Percentiles rank a stretch among this genome's conserved stretches.
Evolutionary conservation across 2,797 vertebrate genomes (phyloP).

Genomic region (Carduelis carduelis): DNA sequence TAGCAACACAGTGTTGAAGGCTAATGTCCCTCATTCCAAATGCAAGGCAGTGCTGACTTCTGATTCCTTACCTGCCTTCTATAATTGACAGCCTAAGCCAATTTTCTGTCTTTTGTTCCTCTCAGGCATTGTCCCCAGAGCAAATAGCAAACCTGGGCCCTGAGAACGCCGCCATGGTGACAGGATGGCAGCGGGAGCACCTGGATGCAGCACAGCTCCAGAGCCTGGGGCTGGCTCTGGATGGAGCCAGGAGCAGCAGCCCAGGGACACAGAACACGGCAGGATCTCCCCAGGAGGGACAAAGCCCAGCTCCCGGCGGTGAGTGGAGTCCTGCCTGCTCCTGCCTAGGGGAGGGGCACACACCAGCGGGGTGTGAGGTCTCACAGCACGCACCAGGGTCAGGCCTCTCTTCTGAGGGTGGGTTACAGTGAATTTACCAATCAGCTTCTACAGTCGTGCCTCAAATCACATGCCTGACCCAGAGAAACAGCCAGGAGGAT

Average conservation of each 20-base stretch:
- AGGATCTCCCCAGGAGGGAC: neutral
- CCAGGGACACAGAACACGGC: neutral
- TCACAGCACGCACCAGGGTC: neutral
- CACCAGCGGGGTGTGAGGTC: neutral
- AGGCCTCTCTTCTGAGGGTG: neutral
- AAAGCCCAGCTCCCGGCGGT: neutral
- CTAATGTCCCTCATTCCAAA: neutral
- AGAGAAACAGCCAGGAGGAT: neutral
- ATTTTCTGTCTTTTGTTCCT: neutral
- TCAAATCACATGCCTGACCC: neutral
- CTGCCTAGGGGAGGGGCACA: neutral
- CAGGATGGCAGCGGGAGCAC: constrained; percentile 49
- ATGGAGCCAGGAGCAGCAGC: constrained; percentile 62
- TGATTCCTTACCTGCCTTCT: neutral
- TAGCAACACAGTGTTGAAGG: neutral
- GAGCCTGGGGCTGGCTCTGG: constrained; percentile 72
- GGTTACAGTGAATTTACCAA: neutral
- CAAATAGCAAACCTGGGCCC: constrained; percentile 78
- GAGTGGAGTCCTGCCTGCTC: neutral
- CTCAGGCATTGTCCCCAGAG: constrained; percentile 74
- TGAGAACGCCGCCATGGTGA: constrained; percentile 76
- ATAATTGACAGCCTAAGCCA: neutral
- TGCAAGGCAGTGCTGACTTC: neutral
- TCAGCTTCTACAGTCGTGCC: neutral
- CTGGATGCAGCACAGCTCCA: constrained; percentile 71